Conservation (phyloP, 2,113 vertebrate genomes). For the Coptodon rendalli region DNA sequence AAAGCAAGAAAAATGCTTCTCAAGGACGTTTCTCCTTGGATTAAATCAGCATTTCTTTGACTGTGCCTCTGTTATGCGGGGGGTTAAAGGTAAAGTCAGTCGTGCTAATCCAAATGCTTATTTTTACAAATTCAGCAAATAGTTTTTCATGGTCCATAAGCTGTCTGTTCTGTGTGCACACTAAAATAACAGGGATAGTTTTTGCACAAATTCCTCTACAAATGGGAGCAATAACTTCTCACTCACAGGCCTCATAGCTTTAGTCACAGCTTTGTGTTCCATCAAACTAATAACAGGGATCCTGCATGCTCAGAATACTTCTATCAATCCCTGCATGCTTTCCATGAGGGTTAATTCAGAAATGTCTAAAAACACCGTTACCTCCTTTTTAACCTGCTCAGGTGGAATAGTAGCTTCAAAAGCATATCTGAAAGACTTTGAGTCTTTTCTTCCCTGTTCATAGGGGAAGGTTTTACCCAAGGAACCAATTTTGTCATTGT, state of each 20-base stretch:
- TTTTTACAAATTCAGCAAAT: not conserved
- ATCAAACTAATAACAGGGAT: not conserved
- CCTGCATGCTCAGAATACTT: not conserved
- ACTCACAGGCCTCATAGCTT: not conserved
- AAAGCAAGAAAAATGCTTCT: not conserved
- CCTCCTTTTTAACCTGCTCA: not conserved
- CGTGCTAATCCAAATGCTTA: not conserved
- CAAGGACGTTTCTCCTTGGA: conserved; percentile 14
- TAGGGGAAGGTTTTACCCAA: not conserved
- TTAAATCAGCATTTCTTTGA: not conserved
- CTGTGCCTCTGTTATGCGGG: not conserved
- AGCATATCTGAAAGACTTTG: not conserved
- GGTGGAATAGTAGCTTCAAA: not conserved
- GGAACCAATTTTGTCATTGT: not conserved
- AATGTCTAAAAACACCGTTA: not conserved
- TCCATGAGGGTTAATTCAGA: not conserved
- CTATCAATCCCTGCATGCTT: not conserved
- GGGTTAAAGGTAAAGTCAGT: not conserved
- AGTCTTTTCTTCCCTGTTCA: not conserved
- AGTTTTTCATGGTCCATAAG: not conserved
- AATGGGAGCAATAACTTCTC: not conserved
- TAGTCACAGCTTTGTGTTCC: not conserved
- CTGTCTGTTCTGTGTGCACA: not conserved
- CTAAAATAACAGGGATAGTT: not conserved
- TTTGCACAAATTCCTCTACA: not conserved